Evolutionary conservation across 2,888 invertebrate genomes (phyloP).

Genomic region (Drosophila ustulata): DNA sequence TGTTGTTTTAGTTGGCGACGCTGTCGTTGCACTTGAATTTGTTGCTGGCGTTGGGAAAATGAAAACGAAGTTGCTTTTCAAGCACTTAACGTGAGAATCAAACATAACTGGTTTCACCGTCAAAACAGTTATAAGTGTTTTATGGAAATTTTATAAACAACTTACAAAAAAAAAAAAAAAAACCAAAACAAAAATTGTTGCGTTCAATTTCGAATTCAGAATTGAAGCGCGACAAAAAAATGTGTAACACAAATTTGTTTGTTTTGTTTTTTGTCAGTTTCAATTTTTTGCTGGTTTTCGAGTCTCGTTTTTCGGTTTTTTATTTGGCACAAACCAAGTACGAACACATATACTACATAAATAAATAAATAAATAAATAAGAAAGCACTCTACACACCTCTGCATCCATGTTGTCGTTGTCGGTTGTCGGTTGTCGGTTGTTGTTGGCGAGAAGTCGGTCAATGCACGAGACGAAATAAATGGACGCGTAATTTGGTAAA

Average conservation of each 20-base stretch:
- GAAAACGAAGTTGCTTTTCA: constrained; percentile 37
- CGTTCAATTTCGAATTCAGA: neutral
- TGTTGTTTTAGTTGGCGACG: constrained; percentile 17
- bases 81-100: constrained; percentile 18
- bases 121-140: neutral
- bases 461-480: constrained; percentile 44
- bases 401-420: constrained; percentile 59
- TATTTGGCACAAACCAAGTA: constrained; percentile 14
- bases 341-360: constrained; percentile 6
- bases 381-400: constrained; percentile 67
- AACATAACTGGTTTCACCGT: constrained; percentile 33
- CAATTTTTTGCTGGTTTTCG: neutral
- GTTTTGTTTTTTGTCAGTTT: neutral
- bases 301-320: neutral
- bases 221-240: neutral
- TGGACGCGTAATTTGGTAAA: constrained; percentile 51
- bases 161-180: neutral
- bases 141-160: neutral
- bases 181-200: neutral
- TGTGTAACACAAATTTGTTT: neutral
- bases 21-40: constrained; percentile 62
- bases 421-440: constrained; percentile 31
- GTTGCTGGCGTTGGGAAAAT: constrained; percentile 25
- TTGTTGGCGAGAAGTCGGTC: constrained; percentile 41
- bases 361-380: neutral